Conservation (phyloP, 2,113 vertebrate genomes). For the Eretmochelys imbricata region DNA sequence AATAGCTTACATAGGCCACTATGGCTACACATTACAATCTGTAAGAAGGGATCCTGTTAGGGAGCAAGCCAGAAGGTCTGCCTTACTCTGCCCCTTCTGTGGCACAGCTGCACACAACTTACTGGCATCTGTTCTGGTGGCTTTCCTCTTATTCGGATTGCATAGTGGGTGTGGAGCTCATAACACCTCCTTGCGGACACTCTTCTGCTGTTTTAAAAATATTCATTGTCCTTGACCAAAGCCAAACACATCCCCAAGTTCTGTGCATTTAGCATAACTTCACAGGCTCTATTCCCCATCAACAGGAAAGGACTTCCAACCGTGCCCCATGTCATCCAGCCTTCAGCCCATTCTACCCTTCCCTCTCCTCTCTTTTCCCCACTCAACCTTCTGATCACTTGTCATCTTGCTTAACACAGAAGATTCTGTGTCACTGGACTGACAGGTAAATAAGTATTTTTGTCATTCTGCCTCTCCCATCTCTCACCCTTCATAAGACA, state of each 20-base stretch:
- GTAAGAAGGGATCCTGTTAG: background rate
- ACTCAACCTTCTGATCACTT: background rate
- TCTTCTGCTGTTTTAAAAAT: background rate
- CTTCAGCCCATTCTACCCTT: background rate
- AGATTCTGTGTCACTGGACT: background rate
- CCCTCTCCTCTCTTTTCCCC: background rate
- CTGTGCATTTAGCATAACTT: background rate
- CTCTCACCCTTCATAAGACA: background rate
- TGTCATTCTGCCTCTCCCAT: background rate
- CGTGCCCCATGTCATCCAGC: background rate
- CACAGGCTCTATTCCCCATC: background rate
- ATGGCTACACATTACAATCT: background rate
- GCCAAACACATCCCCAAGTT: background rate
- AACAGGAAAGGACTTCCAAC: background rate
- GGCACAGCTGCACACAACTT: background rate
- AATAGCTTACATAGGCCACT: background rate
- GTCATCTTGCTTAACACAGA: background rate
- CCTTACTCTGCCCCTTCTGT: background rate
- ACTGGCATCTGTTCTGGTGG: background rate
- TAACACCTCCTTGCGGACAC: background rate
- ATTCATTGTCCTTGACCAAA: background rate
- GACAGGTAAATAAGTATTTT: background rate
- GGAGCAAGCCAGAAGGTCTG: background rate
- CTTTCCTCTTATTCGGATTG: background rate
- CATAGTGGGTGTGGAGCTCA: background rate